phyloP scores from a whole-genome alignment of 2,888 invertebrate genomes.

The Norana najaformis region DNA sequence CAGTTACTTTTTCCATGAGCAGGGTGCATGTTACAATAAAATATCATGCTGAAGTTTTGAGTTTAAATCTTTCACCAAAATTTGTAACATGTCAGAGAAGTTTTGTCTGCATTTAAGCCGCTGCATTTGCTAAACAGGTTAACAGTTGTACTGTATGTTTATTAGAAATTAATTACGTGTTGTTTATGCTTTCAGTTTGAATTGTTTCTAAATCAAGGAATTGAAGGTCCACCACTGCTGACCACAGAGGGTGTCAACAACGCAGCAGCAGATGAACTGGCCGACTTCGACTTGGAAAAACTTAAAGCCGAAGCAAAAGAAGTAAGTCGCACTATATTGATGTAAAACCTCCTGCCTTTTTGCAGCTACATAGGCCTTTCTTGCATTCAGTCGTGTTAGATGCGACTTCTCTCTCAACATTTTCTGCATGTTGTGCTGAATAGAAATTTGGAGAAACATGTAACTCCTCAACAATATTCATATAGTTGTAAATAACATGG shows the following conservation, averaged over 20 bases:
- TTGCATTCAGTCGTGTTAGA: too few relatives aligned
- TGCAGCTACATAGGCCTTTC: too few relatives aligned
- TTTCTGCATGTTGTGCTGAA: too few relatives aligned
- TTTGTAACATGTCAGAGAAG: not conserved
- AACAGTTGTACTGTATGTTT: not conserved
- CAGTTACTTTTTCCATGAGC: too few relatives aligned
- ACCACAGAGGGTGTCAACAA: constrained; percentile 3
- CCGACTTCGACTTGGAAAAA: constrained; percentile 41
- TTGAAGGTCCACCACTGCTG: not conserved
- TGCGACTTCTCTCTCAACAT: too few relatives aligned
- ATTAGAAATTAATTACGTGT: not conserved
- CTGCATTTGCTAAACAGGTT: not conserved
- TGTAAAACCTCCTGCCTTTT: not conserved
- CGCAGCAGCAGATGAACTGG: constrained; percentile 27
- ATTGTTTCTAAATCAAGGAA: not conserved
- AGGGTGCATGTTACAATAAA: not conserved
- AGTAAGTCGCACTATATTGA: constrained; percentile 31
- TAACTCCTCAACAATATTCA: too few relatives aligned
- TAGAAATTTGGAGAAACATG: too few relatives aligned
- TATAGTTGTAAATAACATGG: too few relatives aligned
- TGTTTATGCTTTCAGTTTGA: not conserved
- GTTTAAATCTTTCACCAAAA: not conserved
- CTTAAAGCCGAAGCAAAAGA: constrained; percentile 42
- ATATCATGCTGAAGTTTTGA: not conserved
- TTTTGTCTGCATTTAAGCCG: not conserved